These are phyloP conservation scores for Parauchenoglanis ngamensis DNA, from an alignment of 2,797 vertebrate genomes.

Conservation along the genomic window DNA sequence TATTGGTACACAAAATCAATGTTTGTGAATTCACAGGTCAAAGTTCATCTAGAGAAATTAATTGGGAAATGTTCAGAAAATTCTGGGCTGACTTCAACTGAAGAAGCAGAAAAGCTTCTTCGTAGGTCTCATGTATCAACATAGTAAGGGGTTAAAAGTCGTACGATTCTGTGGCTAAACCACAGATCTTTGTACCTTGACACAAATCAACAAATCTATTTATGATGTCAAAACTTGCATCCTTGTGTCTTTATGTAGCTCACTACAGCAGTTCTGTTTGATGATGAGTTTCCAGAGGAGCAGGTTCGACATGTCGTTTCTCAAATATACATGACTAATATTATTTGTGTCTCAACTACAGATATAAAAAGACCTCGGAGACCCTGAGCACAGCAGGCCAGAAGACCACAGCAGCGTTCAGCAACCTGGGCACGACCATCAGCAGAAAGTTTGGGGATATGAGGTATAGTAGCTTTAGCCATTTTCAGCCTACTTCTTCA, in stretches of 20 bases:
- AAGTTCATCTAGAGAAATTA: background rate
- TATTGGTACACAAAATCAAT: background rate
- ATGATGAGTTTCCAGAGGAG: background rate
- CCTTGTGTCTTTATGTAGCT: background rate
- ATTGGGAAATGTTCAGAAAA: background rate
- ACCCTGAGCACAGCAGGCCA: slow-evolving; percentile 92
- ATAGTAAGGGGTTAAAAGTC: background rate
- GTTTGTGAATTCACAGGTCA: background rate
- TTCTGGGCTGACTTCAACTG: too few species aligned
- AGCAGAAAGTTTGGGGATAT: slow-evolving; percentile 94
- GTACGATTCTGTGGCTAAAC: background rate
- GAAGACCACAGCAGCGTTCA: slow-evolving; percentile 90
- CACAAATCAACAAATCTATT: background rate
- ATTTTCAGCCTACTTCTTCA: background rate
- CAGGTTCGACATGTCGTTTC: background rate
- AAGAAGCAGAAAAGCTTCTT: background rate
- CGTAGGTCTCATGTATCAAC: background rate
- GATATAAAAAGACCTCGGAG: slow-evolving; percentile 96
- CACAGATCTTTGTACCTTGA: too few species aligned
- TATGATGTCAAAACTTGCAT: background rate
- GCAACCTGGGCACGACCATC: slow-evolving; percentile 88
- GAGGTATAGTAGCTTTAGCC: slow-evolving; percentile 78
- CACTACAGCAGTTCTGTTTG: background rate
- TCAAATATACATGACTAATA: background rate
- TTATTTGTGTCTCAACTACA: slow-evolving; percentile 59